Conservation (phyloP, 2,797 vertebrate species). For the Natrix natrix region DNA sequence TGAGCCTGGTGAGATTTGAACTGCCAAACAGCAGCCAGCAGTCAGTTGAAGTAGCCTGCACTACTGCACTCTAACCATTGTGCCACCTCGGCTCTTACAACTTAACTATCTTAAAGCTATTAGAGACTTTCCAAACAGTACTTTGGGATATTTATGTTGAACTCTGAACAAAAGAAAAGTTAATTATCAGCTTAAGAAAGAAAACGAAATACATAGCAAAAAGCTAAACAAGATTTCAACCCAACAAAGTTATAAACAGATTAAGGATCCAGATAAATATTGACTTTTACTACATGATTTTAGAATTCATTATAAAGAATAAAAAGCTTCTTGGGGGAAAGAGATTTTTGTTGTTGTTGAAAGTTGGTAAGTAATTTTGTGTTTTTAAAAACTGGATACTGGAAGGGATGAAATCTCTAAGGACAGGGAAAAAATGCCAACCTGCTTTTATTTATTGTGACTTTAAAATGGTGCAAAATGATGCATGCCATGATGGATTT, state of each 20-base stretch:
- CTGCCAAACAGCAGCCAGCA: too few species aligned
- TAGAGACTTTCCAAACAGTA: not conserved
- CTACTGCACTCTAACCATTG: too few species aligned
- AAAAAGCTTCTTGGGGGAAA: not conserved
- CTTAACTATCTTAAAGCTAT: not conserved
- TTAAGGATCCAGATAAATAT: not conserved
- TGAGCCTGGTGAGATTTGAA: too few species aligned
- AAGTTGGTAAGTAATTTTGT: not conserved
- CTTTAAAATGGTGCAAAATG: not conserved
- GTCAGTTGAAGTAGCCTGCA: too few species aligned
- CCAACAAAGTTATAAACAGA: not conserved
- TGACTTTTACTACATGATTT: not conserved
- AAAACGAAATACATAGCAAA: not conserved
- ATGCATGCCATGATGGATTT: not conserved
- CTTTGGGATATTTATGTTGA: not conserved
- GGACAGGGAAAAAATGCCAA: not conserved
- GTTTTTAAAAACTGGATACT: not conserved
- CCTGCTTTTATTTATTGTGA: not conserved
- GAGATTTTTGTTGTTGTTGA: not conserved
- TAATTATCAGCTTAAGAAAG: not conserved
- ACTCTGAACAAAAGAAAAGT: not conserved
- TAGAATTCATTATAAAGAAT: not conserved
- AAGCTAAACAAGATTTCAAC: not conserved
- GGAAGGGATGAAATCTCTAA: not conserved
- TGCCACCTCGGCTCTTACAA: too few species aligned